Conservation (phyloP, 2,113 vertebrate genomes). For the Prunella fulvescens region DNA sequence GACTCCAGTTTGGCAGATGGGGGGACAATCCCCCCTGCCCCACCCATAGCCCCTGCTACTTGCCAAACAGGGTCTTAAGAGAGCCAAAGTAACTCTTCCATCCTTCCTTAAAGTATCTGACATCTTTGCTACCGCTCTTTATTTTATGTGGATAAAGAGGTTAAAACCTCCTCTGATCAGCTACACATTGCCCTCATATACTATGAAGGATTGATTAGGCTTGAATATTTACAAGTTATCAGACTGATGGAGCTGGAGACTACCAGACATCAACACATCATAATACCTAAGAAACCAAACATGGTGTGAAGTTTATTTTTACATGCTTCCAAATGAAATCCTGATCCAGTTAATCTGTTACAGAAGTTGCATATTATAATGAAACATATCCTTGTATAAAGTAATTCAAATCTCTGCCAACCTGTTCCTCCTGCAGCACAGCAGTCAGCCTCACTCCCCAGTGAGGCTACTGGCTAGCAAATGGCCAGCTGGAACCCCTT, state of each 20-base stretch:
- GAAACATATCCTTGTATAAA: neutral
- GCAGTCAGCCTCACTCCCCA: neutral
- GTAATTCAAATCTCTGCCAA: neutral
- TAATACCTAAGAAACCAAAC: neutral
- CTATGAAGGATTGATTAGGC: neutral
- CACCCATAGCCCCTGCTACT: neutral
- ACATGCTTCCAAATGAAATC: neutral
- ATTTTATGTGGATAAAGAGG: neutral
- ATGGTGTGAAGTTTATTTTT: neutral
- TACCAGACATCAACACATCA: neutral
- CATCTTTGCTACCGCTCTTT: neutral
- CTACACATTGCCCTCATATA: neutral
- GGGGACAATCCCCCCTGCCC: neutral
- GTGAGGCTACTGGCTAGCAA: neutral
- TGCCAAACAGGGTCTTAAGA: neutral
- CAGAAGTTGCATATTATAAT: neutral
- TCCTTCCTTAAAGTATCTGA: neutral
- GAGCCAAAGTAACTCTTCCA: neutral
- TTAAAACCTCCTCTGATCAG: neutral
- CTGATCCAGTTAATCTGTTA: neutral
- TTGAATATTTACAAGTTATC: neutral
- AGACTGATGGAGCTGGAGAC: neutral
- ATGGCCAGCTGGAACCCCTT: neutral
- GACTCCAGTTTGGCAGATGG: accelerated
- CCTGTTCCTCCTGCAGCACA: neutral